These are phyloP conservation scores for Cochlearius cochlearius DNA, from an alignment of 2,113 vertebrate species.

Conservation along the genomic window DNA sequence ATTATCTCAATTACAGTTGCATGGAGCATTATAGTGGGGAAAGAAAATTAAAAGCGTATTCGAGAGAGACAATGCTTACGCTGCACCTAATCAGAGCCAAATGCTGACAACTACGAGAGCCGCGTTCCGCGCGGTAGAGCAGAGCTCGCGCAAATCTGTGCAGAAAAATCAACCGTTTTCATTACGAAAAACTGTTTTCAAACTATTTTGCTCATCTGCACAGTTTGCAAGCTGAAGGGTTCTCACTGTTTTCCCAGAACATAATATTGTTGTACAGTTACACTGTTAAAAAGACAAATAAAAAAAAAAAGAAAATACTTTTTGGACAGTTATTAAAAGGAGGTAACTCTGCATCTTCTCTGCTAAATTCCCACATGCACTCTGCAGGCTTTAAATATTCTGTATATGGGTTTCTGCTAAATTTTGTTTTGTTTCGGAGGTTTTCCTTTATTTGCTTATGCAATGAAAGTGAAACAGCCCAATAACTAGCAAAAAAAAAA, in stretches of 20 bases:
- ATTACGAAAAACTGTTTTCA: neutral
- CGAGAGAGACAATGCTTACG: neutral
- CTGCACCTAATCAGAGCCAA: neutral
- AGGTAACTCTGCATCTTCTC: neutral
- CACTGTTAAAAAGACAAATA: neutral
- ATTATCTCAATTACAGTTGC: neutral
- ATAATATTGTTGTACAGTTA: neutral
- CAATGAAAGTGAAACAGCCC: neutral
- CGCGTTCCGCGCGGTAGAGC: neutral
- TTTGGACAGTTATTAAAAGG: neutral
- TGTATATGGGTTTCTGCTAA: neutral
- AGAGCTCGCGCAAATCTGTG: neutral
- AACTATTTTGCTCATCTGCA: neutral
- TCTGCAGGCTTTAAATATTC: neutral
- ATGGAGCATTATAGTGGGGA: neutral
- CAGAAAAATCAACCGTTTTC: neutral
- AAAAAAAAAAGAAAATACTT: accelerated
- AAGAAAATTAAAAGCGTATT: neutral
- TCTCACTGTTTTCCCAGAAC: neutral
- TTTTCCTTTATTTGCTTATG: neutral
- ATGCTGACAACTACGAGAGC: neutral
- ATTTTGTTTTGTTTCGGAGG: neutral
- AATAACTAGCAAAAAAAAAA: neutral
- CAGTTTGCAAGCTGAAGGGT: neutral
- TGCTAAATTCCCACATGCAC: neutral